phyloP scores from a whole-genome alignment of 2,888 invertebrate species.

The Nemapogon koenigi region DNA sequence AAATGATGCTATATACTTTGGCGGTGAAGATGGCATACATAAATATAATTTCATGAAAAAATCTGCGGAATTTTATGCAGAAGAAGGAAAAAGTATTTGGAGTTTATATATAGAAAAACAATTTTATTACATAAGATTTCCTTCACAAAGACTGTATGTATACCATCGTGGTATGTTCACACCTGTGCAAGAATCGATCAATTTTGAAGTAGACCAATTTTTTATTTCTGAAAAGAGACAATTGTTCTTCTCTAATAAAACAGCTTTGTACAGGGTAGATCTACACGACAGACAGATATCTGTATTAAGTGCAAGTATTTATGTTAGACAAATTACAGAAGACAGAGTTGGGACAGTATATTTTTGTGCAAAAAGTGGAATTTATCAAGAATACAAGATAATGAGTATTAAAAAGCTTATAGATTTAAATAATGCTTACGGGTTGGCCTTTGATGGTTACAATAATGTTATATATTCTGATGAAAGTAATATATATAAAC shows the following conservation, averaged over 20 bases:
- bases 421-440: conserved; percentile 32
- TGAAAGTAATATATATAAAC: conserved; percentile 29
- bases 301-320: conserved; percentile 30
- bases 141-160: conserved; percentile 34
- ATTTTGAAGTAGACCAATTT: conserved; percentile 41
- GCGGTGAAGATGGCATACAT: conserved; percentile 50
- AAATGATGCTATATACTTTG: conserved; percentile 48
- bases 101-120: conserved; percentile 34
- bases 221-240: conserved; percentile 33
- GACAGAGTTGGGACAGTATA: conserved; percentile 42
- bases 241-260: conserved; percentile 42
- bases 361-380: conserved; percentile 34
- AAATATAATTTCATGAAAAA: conserved; percentile 42
- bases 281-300: conserved; percentile 21
- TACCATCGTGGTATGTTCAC: conserved; percentile 35
- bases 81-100: conserved; percentile 47
- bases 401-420: conserved; percentile 29
- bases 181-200: conserved; percentile 31
- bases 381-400: conserved; percentile 40
- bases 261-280: conserved; percentile 44
- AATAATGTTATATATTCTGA: conserved; percentile 41
- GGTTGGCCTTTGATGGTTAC: conserved; percentile 40
- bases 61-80: conserved; percentile 39
- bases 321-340: conserved; percentile 37
- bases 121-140: conserved; percentile 49